Percentiles rank a stretch among this genome's conserved stretches.
These are phyloP conservation scores for Ctena decussata DNA, from an alignment of 2,888 invertebrate species.

Conservation along the genomic window DNA sequence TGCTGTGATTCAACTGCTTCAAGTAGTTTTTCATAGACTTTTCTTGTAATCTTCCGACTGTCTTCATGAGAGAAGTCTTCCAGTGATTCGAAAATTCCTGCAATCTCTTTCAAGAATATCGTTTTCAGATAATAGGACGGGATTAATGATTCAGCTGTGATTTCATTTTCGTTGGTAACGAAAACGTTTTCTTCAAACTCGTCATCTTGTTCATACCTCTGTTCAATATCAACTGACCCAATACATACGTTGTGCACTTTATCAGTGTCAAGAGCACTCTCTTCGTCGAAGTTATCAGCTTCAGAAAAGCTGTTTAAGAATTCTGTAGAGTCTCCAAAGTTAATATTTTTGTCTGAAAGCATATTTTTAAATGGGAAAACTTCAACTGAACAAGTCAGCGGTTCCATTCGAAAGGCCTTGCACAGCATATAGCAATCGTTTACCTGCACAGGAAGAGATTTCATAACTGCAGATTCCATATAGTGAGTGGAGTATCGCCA, in stretches of 20 bases:
- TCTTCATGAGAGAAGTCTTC: conserved; percentile 10
- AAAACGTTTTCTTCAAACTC: neutral
- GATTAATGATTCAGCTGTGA: conserved; percentile 40
- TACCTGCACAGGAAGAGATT: conserved; percentile 18
- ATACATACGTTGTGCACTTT: too few relatives aligned
- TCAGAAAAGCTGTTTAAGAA: neutral
- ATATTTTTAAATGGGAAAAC: neutral
- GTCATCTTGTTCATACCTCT: neutral
- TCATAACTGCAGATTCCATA: conserved; percentile 41
- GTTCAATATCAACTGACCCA: neutral
- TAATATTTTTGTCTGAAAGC: too few relatives aligned
- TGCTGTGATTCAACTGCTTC: conserved; percentile 16
- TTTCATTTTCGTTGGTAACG: conserved; percentile 17
- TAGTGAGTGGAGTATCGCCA: conserved; percentile 49
- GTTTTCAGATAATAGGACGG: conserved; percentile 48
- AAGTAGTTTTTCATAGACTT: conserved; percentile 21
- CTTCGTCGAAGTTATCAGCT: neutral
- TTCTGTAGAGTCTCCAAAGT: neutral
- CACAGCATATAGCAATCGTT: conserved; percentile 40
- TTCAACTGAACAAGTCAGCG: conserved; percentile 40
- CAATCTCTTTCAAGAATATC: conserved; percentile 48
- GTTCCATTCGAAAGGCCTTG: conserved; percentile 50
- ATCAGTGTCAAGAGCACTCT: neutral
- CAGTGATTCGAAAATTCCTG: too few relatives aligned
- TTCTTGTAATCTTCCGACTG: conserved; percentile 12